A percentile compares a stretch with the other conserved stretches of the same genome.
These are phyloP conservation scores for Gallirallus australis DNA, from an alignment of 2,797 vertebrate genomes.

Conservation along the genomic window DNA sequence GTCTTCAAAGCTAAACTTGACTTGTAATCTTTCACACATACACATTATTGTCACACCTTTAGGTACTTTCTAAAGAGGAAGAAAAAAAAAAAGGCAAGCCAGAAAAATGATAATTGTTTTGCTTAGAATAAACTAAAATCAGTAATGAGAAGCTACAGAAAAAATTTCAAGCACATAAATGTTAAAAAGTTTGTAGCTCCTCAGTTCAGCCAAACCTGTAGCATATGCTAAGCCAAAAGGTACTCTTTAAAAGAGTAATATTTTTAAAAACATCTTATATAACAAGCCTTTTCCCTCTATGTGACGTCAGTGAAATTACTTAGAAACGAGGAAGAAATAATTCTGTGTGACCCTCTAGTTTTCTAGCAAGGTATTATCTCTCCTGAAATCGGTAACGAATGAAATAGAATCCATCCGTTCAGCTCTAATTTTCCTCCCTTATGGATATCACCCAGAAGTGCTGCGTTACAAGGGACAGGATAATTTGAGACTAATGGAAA, in stretches of 20 bases:
- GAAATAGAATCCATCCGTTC: constrained; percentile 77
- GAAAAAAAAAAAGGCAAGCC: neutral
- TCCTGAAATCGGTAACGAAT: constrained; percentile 79
- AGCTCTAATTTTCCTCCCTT: constrained; percentile 72
- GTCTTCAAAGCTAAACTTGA: neutral
- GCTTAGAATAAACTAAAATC: neutral
- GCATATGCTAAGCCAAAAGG: neutral
- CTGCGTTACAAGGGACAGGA: constrained; percentile 74
- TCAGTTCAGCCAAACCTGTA: neutral
- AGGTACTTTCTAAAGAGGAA: neutral
- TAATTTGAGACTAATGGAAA: constrained; percentile 79
- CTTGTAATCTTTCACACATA: neutral
- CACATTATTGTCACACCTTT: neutral
- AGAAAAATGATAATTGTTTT: neutral
- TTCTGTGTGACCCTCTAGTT: constrained; percentile 69
- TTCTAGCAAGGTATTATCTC: constrained; percentile 77
- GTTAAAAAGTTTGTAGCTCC: neutral
- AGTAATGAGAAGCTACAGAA: neutral
- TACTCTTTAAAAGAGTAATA: neutral
- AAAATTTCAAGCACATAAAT: neutral
- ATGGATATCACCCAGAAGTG: constrained; percentile 65
- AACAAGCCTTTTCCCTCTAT: constrained; percentile 3
- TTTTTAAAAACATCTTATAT: neutral
- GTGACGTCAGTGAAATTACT: constrained; percentile 65
- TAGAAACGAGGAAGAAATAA: constrained; percentile 52